Evolutionary conservation across 2,113 vertebrate genomes (phyloP), one percentile per base, ranked within the genome.

Genomic region (Microcebus tavaratra): DNA sequence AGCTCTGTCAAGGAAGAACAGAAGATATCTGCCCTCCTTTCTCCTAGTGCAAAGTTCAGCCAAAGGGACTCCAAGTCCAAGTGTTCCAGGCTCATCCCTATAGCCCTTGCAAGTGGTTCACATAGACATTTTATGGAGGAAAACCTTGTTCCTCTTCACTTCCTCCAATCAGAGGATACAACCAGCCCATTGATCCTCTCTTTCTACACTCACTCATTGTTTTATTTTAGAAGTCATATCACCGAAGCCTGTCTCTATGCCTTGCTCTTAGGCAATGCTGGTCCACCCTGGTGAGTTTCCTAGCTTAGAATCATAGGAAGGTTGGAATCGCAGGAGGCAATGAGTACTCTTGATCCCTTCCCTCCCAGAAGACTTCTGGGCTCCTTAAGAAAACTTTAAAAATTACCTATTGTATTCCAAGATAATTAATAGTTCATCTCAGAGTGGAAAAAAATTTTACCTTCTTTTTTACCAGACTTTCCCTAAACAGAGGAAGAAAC

Each of bases 341-440:
- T 79, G 18, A 53, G 21, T n/a, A 89, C 31, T 84, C 61, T n/a
- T 80, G 34, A 63, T n/a, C 27, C 42, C 7, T 67, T 68, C n/a
- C 36, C 15, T 67, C 55, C 8, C 23, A 65, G 57, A 82, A 86
- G 25, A 86, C 42, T 63, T 92, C 72, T 67, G 31, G 20, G 31
- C 9, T 87, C 50, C 50, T 95, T 61, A 65, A 53, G 63, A 45
- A 95, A 96, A 88, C 90, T 92, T 96, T 29, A 10, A 84, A 94
- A 93, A 72, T 67, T 55, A 55, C 10, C 18, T 42, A 88, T 21
- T n/a, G 34, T 79, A 48, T 70, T 83, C 20, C 61, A 73, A 83
- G 87, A 87, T 55, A 75, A 13, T 57, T 68, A 82, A 61, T 57
- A 80, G 68, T 79, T 93, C 55, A 80, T 42, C 34, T 87, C 84